Evolutionary conservation across 2,113 vertebrate genomes (phyloP), one percentile per base, ranked within the genome.

Genomic region (Eulacestoma nigropectus): DNA sequence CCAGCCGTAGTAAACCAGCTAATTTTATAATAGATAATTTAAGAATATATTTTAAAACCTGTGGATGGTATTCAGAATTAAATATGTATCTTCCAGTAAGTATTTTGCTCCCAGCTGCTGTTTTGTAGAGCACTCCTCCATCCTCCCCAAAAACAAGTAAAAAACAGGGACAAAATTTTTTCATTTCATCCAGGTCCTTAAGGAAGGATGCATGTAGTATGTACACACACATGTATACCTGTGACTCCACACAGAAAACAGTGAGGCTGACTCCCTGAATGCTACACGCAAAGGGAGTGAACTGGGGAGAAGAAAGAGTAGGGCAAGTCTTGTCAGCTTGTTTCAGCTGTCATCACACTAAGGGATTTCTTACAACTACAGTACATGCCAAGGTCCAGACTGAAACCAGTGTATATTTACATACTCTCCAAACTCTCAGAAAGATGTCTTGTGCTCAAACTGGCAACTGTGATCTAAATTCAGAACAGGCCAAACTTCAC

Each of bases 401-500:
- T 85, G 74, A 88, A 83, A 65, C 10, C 26, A 41, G 3, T 7
- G 23, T 9, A 41, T n/a, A 62, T 57, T 62, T 56, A 30, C 47
- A 29, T 1, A 46, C 25, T 81, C 59, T 73, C n/a, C 46, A 67
- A 67, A 70, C 35, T 47, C 72, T 74, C 25, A 13, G 20, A 27
- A 60, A 91, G 29, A 42, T 23, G 26, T 35, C 70, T 26, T 30
- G 3, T 47, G 75, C 41, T 69, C 75, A 72, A 67, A 90, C 16
- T 35, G 47, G 41, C 47, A 80, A 60, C 2, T 21, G 7, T 3
- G 9, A 67, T 69, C 77, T 82, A 4, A 92, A 77, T 88, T 91
- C 59, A 88, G 41, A 89, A 85, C 52, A 90, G 81, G 76, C 68
- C 13, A 4, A 92, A 94, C 80, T 82, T 89, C 84, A 81, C 73